These are phyloP conservation scores for Leptinotarsa juncta DNA, from an alignment of 2,888 invertebrate genomes.

Conservation along the genomic window DNA sequence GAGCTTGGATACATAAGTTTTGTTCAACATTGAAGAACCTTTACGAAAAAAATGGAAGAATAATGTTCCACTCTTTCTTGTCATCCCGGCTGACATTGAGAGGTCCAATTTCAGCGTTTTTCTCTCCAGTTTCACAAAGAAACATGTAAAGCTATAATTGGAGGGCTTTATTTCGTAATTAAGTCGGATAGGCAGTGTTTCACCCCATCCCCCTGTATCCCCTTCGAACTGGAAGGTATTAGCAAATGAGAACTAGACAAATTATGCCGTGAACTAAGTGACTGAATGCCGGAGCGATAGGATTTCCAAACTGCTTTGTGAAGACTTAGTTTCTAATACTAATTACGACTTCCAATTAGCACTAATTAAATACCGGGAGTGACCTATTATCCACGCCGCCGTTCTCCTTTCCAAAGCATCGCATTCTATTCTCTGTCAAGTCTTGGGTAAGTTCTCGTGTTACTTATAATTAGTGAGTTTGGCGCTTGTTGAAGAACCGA, in stretches of 20 bases:
- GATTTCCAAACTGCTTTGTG: constrained; percentile 64
- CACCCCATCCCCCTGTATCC: constrained; percentile 18
- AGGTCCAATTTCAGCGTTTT: not conserved
- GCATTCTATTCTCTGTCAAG: constrained; percentile 52
- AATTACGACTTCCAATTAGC: constrained; percentile 66
- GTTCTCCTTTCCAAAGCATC: constrained; percentile 60
- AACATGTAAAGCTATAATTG: constrained; percentile 31
- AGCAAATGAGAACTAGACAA: constrained; percentile 54
- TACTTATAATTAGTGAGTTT: constrained; percentile 58
- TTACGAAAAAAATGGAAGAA: not conserved
- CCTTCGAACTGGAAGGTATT: constrained; percentile 49
- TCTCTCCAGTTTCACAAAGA: constrained; percentile 5
- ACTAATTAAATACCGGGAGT: constrained; percentile 65
- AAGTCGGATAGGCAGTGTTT: constrained; percentile 35
- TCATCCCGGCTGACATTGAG: not conserved
- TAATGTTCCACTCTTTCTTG: not conserved
- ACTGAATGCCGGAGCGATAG: constrained; percentile 54
- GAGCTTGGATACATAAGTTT: no score
- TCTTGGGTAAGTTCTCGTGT: constrained; percentile 52
- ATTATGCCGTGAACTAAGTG: constrained; percentile 53
- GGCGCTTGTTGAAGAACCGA: constrained; percentile 48
- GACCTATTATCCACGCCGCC: constrained; percentile 63
- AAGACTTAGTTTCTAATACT: constrained; percentile 65
- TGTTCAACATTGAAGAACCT: no score
- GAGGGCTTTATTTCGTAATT: constrained; percentile 44